phyloP scores from a whole-genome alignment of 2,888 invertebrate species.

The Epirrhoe tristata region DNA sequence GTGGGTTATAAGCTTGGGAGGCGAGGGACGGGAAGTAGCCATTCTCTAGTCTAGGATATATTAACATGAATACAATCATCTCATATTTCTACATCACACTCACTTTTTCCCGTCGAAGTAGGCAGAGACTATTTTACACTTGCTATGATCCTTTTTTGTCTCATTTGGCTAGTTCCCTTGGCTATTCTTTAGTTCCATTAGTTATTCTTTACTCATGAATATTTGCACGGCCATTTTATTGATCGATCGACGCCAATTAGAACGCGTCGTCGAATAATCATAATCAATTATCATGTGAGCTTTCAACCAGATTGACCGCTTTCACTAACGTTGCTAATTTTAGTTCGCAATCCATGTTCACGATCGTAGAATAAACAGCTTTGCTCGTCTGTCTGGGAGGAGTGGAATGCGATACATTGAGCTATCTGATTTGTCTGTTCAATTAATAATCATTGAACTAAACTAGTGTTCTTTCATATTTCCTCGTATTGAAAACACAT shows the following conservation, averaged over 20 bases:
- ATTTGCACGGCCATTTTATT: slow-evolving; percentile 8
- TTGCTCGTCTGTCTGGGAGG: slow-evolving; percentile 13
- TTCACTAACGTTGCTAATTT: slow-evolving; percentile 49
- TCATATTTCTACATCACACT: no score
- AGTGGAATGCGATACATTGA: slow-evolving; percentile 10
- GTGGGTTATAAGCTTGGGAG: neutral
- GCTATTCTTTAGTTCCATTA: slow-evolving; percentile 8
- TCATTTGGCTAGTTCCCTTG: neutral
- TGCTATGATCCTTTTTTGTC: no score
- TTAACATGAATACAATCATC: no score
- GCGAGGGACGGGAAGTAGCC: neutral
- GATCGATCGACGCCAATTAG: slow-evolving; percentile 23
- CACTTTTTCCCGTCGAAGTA: no score
- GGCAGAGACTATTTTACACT: no score
- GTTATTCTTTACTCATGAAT: slow-evolving; percentile 11
- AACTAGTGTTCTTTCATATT: neutral
- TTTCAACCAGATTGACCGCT: slow-evolving; percentile 47
- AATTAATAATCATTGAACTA: neutral
- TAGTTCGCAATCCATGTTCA: slow-evolving; percentile 42
- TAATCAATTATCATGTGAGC: slow-evolving; percentile 42
- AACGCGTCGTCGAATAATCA: slow-evolving; percentile 34
- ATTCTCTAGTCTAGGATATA: neutral
- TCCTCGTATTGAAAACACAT: neutral
- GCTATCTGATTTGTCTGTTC: slow-evolving; percentile 11
- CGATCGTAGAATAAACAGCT: slow-evolving; percentile 9